Conservation (phyloP, 2,113 vertebrate species). For the Nerophis lumbriciformis region DNA sequence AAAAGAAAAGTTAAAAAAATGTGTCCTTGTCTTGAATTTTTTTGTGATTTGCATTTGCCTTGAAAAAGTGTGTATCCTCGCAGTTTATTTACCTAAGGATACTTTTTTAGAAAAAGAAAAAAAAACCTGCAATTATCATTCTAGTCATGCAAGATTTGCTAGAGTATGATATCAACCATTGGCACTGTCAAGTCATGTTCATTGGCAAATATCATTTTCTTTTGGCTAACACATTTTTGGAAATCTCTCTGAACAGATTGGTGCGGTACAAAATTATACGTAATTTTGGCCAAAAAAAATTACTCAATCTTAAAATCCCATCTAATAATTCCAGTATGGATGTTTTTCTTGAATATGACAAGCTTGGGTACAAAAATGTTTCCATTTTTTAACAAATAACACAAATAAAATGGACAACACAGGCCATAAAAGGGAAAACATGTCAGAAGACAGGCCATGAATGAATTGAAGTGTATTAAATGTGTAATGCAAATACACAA, state of each 20-base stretch:
- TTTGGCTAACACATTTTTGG: neutral
- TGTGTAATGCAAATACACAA: constrained; percentile 7
- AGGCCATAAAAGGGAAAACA: neutral
- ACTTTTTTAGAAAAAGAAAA: neutral
- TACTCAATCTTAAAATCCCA: neutral
- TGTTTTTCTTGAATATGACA: neutral
- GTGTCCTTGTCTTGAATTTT: neutral
- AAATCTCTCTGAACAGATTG: neutral
- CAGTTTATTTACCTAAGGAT: too few species aligned
- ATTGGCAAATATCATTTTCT: neutral
- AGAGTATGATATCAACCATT: neutral
- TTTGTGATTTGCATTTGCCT: neutral
- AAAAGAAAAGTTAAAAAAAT: neutral
- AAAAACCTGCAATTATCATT: neutral
- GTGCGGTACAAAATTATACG: neutral
- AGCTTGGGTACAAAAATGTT: neutral
- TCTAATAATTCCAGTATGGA: neutral
- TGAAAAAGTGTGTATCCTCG: neutral
- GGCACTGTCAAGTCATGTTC: neutral
- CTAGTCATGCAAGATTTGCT: constrained; percentile 6
- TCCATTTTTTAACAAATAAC: neutral
- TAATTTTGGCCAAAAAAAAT: neutral
- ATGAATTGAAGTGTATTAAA: neutral
- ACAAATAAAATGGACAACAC: neutral
- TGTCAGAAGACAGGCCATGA: neutral